A percentile compares a stretch with the other conserved stretches of the same genome.
Evolutionary conservation across 2,797 vertebrate genomes (phyloP).

Genomic region (Hozukius guyotensis): DNA sequence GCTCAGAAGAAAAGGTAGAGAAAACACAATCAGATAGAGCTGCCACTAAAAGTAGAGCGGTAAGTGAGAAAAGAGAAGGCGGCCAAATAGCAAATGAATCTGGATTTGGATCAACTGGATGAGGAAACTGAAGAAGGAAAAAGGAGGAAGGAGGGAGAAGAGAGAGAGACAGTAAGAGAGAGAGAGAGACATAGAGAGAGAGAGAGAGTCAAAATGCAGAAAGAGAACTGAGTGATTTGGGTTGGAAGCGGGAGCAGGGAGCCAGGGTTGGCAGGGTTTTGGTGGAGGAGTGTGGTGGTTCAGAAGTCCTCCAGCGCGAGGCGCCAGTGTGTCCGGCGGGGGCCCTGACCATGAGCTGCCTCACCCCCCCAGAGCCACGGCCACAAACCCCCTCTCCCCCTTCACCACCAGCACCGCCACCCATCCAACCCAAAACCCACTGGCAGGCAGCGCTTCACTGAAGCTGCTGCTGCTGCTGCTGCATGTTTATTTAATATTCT

Average conservation of each 20-base stretch:
- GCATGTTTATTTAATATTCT: constrained; percentile 91
- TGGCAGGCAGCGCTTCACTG: constrained; percentile 82
- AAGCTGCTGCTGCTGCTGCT: constrained; percentile 82
- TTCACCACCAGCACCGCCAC: constrained; percentile 78
- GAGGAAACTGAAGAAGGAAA: constrained; percentile 61
- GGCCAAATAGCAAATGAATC: constrained; percentile 66
- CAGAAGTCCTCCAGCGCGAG: constrained; percentile 91
- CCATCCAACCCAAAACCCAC: constrained; percentile 86
- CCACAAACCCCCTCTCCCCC: constrained; percentile 79
- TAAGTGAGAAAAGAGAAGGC: constrained; percentile 41
- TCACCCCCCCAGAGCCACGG: constrained; percentile 85
- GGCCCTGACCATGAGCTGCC: constrained; percentile 87
- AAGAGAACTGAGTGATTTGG: constrained; percentile 79
- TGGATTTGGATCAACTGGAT: constrained; percentile 57
- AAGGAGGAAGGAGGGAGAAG: constrained; percentile 46
- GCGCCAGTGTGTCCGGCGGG: constrained; percentile 91
- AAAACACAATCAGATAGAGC: constrained; percentile 57
- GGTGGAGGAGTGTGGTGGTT: constrained; percentile 91
- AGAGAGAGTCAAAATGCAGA: constrained; percentile 61
- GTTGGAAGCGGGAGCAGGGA: constrained; percentile 76
- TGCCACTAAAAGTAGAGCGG: constrained; percentile 42
- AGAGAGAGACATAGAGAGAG: constrained; percentile 21
- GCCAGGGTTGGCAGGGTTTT: constrained; percentile 85
- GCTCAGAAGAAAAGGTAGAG: constrained; percentile 49
- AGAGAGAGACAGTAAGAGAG: constrained; percentile 31